Evolutionary conservation across 1,140 invertebrate genomes (phyloP).

Genomic region (Sarcophaga peregrina): DNA sequence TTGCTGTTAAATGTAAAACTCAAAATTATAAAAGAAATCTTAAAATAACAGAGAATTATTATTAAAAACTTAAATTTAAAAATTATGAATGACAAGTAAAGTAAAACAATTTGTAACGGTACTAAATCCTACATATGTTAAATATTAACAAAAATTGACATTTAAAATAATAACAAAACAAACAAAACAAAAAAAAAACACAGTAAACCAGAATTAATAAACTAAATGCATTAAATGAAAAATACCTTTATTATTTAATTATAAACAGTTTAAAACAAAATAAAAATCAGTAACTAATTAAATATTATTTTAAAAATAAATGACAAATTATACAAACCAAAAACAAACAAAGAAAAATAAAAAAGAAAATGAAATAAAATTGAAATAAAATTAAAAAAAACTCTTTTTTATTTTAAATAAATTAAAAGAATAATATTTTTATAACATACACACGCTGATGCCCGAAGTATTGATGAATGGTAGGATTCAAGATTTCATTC

Average conservation of each 20-base stretch:
- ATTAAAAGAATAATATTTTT: too few species aligned
- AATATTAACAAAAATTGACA: constrained; percentile 36
- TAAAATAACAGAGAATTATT: constrained; percentile 37
- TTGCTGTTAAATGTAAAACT: constrained; percentile 66
- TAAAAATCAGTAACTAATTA: constrained; percentile 26
- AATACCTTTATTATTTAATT: too few species aligned
- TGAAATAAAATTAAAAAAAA: constrained; percentile 20
- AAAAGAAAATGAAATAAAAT: constrained; percentile 28
- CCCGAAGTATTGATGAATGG: too few species aligned
- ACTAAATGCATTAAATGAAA: neutral
- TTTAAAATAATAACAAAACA: constrained; percentile 12
- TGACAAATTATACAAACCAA: constrained; percentile 35
- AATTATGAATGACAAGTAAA: neutral
- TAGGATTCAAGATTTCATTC: too few species aligned
- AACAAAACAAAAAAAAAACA: constrained; percentile 12
- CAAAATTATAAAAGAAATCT: constrained; percentile 35
- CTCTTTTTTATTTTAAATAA: neutral
- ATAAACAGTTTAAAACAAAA: neutral
- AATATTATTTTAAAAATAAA: constrained; percentile 37
- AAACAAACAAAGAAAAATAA: constrained; percentile 27
- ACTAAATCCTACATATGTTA: constrained; percentile 32
- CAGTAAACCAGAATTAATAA: neutral
- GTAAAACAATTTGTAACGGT: constrained; percentile 26
- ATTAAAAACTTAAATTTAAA: constrained; percentile 2
- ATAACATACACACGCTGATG: too few species aligned